These are phyloP conservation scores for Coregonus clupeaformis DNA, from an alignment of 2,113 vertebrate species.

Conservation along the genomic window DNA sequence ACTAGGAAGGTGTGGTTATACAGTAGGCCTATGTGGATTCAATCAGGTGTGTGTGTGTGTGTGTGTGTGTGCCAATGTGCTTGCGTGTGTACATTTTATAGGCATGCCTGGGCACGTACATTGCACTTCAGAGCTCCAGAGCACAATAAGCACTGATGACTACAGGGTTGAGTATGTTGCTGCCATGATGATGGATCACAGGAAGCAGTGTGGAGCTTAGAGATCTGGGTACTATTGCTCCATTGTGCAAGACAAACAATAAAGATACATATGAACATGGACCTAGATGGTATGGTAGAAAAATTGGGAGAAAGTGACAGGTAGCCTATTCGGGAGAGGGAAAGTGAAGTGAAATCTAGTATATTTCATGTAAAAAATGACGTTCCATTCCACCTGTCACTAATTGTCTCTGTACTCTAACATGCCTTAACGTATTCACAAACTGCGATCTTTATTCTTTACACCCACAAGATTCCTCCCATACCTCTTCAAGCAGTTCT, in stretches of 20 bases:
- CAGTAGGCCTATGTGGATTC: neutral
- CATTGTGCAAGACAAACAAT: too few species aligned
- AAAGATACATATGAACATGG: too few species aligned
- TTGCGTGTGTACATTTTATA: neutral
- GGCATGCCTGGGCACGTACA: constrained; percentile 8
- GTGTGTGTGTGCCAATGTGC: neutral
- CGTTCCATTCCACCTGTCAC: too few species aligned
- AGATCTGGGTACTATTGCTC: neutral
- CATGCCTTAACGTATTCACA: neutral
- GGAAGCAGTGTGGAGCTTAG: neutral
- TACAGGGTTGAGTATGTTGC: neutral
- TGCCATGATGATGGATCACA: neutral
- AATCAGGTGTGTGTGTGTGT: neutral
- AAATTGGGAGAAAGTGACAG: neutral
- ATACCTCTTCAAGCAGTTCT: neutral
- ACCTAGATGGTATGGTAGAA: neutral
- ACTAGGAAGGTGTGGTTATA: neutral
- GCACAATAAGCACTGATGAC: constrained; percentile 3
- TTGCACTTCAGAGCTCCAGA: neutral
- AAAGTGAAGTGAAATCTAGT: too few species aligned
- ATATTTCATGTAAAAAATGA: too few species aligned
- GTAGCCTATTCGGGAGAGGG: neutral
- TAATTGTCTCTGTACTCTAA: too few species aligned
- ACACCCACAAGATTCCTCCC: neutral
- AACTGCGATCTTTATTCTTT: neutral